Percentiles rank a stretch among this genome's conserved stretches.
Conservation (phyloP, 1,140 invertebrate species). For the Melitaea cinxia region DNA sequence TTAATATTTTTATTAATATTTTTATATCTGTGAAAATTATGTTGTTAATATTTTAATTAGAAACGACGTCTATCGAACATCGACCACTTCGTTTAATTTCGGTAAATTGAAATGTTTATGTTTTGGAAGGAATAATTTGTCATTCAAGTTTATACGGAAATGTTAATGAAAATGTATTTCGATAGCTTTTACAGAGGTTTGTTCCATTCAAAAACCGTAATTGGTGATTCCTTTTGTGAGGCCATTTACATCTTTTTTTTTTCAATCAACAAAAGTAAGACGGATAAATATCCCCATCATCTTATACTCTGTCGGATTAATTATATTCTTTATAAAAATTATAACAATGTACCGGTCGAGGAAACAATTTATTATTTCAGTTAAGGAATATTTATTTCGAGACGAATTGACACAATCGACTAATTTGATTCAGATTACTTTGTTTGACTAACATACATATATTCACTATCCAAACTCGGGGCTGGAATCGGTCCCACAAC, state of each 20-base stretch:
- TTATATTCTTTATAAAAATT: not conserved
- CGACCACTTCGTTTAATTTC: constrained; percentile 11
- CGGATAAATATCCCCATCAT: too few relatives aligned
- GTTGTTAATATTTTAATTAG: not conserved
- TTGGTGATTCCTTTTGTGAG: not conserved
- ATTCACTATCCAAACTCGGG: too few relatives aligned
- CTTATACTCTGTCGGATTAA: too few relatives aligned
- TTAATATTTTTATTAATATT: too few relatives aligned
- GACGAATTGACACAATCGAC: too few relatives aligned
- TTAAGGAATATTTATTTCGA: too few relatives aligned
- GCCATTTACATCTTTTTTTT: not conserved
- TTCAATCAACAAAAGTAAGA: not conserved
- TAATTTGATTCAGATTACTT: too few relatives aligned
- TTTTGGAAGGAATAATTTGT: constrained; percentile 7
- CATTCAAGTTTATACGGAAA: constrained; percentile 9
- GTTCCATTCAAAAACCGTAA: constrained; percentile 3
- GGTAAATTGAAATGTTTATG: not conserved
- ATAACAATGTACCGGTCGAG: too few relatives aligned
- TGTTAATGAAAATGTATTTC: constrained; percentile 4
- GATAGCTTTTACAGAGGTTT: not conserved
- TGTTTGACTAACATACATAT: too few relatives aligned
- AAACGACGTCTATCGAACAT: constrained; percentile 4
- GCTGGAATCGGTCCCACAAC: too few relatives aligned
- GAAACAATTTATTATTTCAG: too few relatives aligned
- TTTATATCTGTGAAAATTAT: too few relatives aligned